Base-by-base conservation (phyloP, 2,888 invertebrate genomes). In the Campopleginae sp. region DNA sequence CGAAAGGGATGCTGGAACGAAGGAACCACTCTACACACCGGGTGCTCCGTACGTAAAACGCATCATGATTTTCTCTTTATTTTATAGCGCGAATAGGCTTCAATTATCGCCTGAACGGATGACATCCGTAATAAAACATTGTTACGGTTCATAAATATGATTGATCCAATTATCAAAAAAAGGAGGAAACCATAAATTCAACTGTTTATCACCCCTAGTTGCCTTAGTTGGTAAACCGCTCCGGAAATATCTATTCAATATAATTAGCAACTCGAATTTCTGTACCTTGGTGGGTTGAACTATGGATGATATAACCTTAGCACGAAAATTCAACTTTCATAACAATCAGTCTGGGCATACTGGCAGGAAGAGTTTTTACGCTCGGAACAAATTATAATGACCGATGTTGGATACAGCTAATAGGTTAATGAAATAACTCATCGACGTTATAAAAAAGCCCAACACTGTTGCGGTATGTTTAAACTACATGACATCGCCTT, bases 41-140 rank as follows among this genome's bases (percentile, higher is more conserved):
- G 70, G 75, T 71, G 75, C 75, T 75, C 65, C 12, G 44, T 61
- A 46, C 12, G 44, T 61, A 46, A 58, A 82, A 58, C 74, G 33
- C 31, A n/a, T 14, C 19, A 74, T 48, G 17, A 58, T 71, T 27
- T 33, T 27, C 42, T 17, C 58, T 23, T 78, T 31, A 19, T 54
- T 63, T 63, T 51, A 70, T 54, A 58, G 33, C 54, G 77, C 75
- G 77, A 58, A 82, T 76, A 63, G 33, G 78, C 75, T 51, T 84
- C 79, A 82, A 85, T 86, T 87, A 86, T 86, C 70, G 76, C 76
- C 74, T 54, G 10, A 27, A 65, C 44, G 33, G 72, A 72, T 71
- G 42, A 61, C 23, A 78, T 44, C 75, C 68, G 75, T 82, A 82
- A 75, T 51, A 61, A 85, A 81, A 8, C 54, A 65, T 33, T 51